These are phyloP conservation scores for Alaudala cheleensis DNA, from an alignment of 2,113 vertebrate genomes.

Conservation along the genomic window DNA sequence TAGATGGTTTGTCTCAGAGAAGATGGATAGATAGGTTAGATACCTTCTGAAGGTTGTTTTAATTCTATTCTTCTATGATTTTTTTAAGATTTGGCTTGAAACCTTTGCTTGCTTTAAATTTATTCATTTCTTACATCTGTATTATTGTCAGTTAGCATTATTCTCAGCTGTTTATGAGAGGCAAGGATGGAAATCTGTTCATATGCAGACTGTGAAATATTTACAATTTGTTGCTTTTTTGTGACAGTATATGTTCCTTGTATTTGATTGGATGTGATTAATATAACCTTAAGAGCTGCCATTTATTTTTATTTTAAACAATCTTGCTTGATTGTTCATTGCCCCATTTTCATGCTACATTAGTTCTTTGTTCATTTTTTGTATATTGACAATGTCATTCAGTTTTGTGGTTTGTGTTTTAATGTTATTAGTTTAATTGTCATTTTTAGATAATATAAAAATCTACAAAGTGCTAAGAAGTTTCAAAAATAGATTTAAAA, in stretches of 20 bases:
- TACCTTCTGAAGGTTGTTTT: background rate
- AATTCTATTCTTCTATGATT: background rate
- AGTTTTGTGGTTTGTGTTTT: background rate
- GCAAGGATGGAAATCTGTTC: background rate
- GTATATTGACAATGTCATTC: background rate
- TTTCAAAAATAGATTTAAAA: background rate
- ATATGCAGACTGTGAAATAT: background rate
- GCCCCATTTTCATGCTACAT: background rate
- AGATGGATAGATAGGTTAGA: background rate
- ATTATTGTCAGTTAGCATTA: background rate
- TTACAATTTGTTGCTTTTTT: background rate
- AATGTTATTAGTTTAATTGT: background rate
- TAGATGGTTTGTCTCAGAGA: background rate
- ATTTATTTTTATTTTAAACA: conserved; percentile 3
- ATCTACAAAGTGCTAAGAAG: background rate
- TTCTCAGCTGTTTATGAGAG: background rate
- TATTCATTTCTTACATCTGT: background rate
- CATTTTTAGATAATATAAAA: background rate
- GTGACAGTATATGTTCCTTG: background rate
- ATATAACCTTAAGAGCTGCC: background rate
- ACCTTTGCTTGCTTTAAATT: background rate
- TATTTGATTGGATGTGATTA: background rate
- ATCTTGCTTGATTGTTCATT: background rate
- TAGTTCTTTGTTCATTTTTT: background rate
- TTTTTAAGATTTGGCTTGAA: background rate